Percentiles rank a stretch among this genome's conserved stretches.
Conservation (phyloP, 2,797 vertebrate genomes). For the Hydrophis major region DNA sequence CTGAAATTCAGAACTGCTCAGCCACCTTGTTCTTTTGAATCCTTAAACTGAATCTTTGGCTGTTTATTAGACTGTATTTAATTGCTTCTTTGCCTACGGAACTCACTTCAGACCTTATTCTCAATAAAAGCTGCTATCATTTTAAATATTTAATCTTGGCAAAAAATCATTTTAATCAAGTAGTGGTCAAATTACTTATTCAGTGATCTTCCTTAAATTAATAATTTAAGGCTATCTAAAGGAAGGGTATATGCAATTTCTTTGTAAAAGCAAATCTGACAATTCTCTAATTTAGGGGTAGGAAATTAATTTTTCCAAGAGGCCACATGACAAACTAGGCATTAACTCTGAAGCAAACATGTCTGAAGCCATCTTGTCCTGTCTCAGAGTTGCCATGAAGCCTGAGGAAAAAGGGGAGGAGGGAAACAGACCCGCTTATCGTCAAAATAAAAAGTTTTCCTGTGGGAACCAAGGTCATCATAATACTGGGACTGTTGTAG, state of each 20-base stretch:
- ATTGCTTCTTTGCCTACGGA: not conserved
- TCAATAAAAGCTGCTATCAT: not conserved
- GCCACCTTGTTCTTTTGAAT: not conserved
- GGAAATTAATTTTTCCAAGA: not conserved
- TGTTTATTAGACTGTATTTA: not conserved
- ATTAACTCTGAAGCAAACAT: too few relatives aligned
- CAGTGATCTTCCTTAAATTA: not conserved
- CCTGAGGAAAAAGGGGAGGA: too few relatives aligned
- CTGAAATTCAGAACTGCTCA: not conserved
- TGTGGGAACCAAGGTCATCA: too few relatives aligned
- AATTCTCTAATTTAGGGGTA: too few relatives aligned
- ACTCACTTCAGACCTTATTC: not conserved
- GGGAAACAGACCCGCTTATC: too few relatives aligned
- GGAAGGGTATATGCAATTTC: not conserved
- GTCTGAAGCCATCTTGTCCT: too few relatives aligned
- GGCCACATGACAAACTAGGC: not conserved
- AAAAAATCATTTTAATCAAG: not conserved
- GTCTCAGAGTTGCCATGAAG: too few relatives aligned
- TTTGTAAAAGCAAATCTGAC: not conserved
- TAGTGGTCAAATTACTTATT: not conserved
- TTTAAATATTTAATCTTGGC: not conserved
- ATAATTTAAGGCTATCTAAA: not conserved
- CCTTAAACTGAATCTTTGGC: not conserved
- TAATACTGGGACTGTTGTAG: not conserved
- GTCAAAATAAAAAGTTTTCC: too few relatives aligned